Evolutionary conservation across 2,888 invertebrate species (phyloP).

Genomic region (Neocrepidodera transversa): DNA sequence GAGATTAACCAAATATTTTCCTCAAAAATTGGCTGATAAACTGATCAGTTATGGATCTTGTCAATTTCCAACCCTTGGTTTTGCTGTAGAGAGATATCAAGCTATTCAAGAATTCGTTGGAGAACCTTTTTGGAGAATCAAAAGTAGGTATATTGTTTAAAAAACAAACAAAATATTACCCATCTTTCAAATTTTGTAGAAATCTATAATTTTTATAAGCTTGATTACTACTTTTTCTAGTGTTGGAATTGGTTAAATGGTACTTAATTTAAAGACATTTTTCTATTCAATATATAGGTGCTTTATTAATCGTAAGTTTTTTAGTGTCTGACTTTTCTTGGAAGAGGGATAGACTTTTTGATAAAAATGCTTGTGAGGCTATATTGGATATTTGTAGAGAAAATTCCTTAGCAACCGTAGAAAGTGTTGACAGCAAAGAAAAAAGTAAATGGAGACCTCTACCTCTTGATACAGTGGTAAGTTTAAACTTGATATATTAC

Average conservation of each 20-base stretch:
- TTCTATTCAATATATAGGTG: too few species aligned
- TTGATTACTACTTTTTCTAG: too few species aligned
- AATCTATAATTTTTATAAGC: too few species aligned
- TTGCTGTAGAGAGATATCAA: constrained; percentile 97
- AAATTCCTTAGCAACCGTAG: constrained; percentile 75
- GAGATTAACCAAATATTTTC: constrained; percentile 82
- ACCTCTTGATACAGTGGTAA: constrained; percentile 93
- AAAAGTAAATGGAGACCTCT: constrained; percentile 96
- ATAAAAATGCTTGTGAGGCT: constrained; percentile 81
- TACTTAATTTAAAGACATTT: too few species aligned
- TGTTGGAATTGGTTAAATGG: too few species aligned
- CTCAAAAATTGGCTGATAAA: constrained; percentile 74
- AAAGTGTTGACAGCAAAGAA: constrained; percentile 80
- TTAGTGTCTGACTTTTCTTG: constrained; percentile 86
- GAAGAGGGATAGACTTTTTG: constrained; percentile 88
- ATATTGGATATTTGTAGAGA: constrained; percentile 82
- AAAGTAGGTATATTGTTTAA: constrained; percentile 68
- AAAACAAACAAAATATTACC: too few species aligned
- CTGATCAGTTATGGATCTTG: constrained; percentile 98
- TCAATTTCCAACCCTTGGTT: constrained; percentile 99
- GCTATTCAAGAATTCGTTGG: constrained; percentile 90
- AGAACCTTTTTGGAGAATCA: constrained; percentile 96
- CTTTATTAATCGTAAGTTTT: constrained; percentile 46
- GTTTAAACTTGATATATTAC: too few species aligned
- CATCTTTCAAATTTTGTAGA: too few species aligned